A percentile compares a stretch with the other conserved stretches of the same genome.
Conservation (phyloP, 2,888 invertebrate genomes). For the Drosophila conformis region DNA sequence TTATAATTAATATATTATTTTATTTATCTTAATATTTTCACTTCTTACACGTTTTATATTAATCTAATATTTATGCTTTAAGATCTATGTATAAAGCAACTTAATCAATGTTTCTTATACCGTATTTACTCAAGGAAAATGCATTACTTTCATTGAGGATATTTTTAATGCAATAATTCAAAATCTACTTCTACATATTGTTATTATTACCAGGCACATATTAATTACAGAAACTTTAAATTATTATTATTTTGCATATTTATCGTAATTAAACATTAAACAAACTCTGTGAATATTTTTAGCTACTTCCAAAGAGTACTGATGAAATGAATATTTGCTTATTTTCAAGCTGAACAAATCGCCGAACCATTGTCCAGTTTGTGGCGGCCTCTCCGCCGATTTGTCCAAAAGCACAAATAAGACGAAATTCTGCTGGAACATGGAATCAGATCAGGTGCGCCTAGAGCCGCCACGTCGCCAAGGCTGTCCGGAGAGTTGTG, state of each 20-base stretch:
- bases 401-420: constrained; percentile 35
- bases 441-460: constrained; percentile 78
- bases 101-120: too few relatives aligned
- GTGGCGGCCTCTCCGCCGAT: constrained; percentile 77
- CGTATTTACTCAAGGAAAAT: background rate
- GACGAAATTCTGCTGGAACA: constrained; percentile 91
- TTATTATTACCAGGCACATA: background rate
- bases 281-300: background rate
- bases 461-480: constrained; percentile 29
- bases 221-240: background rate
- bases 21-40: background rate
- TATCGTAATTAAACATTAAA: background rate
- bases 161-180: background rate
- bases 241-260: background rate
- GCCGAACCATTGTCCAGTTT: constrained; percentile 88
- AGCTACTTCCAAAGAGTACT: too few relatives aligned
- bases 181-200: background rate
- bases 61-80: too few relatives aligned
- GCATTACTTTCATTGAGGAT: background rate
- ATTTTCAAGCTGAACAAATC: constrained; percentile 87
- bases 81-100: too few relatives aligned
- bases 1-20: background rate
- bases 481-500: constrained; percentile 86
- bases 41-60: background rate
- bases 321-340: background rate